phyloP scores from a whole-genome alignment of 2,113 vertebrate genomes.

The Pogona vitticeps region DNA sequence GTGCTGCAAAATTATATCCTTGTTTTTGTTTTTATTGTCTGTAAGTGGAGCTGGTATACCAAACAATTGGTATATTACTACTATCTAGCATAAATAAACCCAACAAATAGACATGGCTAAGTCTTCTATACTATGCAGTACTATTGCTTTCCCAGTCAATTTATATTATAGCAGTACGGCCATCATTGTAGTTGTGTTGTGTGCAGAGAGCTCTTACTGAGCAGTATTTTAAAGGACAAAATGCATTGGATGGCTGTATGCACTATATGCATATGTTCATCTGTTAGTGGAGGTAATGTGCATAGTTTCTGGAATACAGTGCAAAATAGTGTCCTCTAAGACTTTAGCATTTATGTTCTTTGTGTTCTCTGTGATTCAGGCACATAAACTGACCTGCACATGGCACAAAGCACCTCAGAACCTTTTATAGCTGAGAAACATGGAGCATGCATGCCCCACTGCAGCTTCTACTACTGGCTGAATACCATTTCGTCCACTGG shows the following conservation, averaged over 20 bases:
- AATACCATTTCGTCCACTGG: no score
- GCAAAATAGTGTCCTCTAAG: no score
- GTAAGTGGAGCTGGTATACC: neutral
- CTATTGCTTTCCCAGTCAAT: neutral
- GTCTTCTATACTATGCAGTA: neutral
- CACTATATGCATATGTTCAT: neutral
- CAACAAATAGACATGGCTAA: neutral
- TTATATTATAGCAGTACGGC: neutral
- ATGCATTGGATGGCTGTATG: neutral
- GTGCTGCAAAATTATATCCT: slow-evolving; percentile 5
- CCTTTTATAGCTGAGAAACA: no score
- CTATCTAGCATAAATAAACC: neutral
- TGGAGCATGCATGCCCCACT: no score
- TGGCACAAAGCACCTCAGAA: no score
- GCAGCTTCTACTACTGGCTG: no score
- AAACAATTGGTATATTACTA: neutral
- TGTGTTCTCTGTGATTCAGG: no score
- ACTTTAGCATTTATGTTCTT: no score
- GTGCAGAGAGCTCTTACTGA: neutral
- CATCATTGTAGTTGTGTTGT: neutral
- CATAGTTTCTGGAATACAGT: no score
- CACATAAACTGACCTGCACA: no score
- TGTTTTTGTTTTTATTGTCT: slow-evolving; percentile 14
- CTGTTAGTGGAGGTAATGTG: neutral
- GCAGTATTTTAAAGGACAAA: neutral